Base-by-base conservation (phyloP, 2,888 invertebrate genomes). In the Cosmia trapezina region DNA sequence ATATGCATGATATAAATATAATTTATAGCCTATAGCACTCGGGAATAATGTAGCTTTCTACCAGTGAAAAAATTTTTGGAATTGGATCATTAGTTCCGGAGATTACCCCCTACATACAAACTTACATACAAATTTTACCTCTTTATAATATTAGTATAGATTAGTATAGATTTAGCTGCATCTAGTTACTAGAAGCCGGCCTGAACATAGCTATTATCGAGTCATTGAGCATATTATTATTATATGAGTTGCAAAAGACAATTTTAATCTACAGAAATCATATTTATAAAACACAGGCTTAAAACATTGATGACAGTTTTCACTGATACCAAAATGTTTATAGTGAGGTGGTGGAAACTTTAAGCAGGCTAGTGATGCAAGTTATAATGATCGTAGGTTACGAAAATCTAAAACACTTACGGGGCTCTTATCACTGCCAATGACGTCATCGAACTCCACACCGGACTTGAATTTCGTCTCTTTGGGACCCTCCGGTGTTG, bases 401-500 rank as follows among this genome's bases (percentile, higher is more conserved):
- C 4, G 6, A 70, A 37, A 47, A 33, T 12, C 1, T 1, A 22
- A 12, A 54, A 49, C 8, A 76, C 73, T 78, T 53, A 78, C 76
- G 7, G 81, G 80, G 0, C n/a, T 56, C 17, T 79, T 77, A 0
- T 81, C 45, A 17, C 56, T 54, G 1, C 86, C 83, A 19, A 86
- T 60, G 0, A 79, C 49, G 47, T 89, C 88, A 0, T 89, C 91
- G 56, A 93, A 90, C 71, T 91, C 91, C 2, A 90, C 91, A 4
- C 93, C 93, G 51, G 87, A 86, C 59, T 90, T 86, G 84, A 93
- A 93, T 64, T 73, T 87, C 12, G 86, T 33, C 45, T 86, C 83
- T 57, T 59, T 84, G 4, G 73, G 22, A 0, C 87, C 89, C 0
- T 75, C 70, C 1, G 71, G 47, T 4, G 67, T 67, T 22, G 43